A percentile compares a stretch with the other conserved stretches of the same genome.
Evolutionary conservation across 1,140 invertebrate species (phyloP).

Genomic region (Melipona quadrifasciata): DNA sequence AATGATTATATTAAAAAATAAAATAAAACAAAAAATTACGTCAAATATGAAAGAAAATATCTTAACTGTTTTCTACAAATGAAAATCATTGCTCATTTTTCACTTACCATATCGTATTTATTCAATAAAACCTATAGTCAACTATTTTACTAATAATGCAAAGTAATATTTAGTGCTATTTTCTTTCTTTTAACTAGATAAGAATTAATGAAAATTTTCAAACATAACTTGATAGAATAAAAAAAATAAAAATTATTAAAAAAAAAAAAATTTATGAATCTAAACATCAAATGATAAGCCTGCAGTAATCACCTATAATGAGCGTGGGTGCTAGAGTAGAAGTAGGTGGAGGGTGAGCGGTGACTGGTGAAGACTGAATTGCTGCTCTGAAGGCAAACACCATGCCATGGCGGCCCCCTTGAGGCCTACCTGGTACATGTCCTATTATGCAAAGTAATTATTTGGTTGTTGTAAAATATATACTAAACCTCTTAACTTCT

Average conservation of each 20-base stretch:
- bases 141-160: neutral
- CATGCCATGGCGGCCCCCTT: conserved; percentile 87
- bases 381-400: conserved; percentile 85
- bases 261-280: conserved; percentile 47
- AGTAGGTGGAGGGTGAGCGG: conserved; percentile 83
- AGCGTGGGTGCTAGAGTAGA: conserved; percentile 83
- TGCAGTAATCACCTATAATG: conserved; percentile 82
- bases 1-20: neutral
- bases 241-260: neutral
- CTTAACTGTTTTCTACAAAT: neutral
- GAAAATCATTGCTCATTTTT: neutral
- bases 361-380: conserved; percentile 81
- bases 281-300: conserved; percentile 74
- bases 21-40: neutral
- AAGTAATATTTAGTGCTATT: neutral
- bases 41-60: neutral
- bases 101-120: neutral
- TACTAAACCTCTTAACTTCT: neutral
- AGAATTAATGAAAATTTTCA: neutral
- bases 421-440: conserved; percentile 85
- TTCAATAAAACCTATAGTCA: neutral
- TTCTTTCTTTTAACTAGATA: neutral
- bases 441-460: conserved; percentile 82
- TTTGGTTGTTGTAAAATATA: conserved; percentile 61
- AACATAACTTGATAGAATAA: neutral